phyloP scores from a whole-genome alignment of 2,797 vertebrate species.

The Bradypodion pumilum region DNA sequence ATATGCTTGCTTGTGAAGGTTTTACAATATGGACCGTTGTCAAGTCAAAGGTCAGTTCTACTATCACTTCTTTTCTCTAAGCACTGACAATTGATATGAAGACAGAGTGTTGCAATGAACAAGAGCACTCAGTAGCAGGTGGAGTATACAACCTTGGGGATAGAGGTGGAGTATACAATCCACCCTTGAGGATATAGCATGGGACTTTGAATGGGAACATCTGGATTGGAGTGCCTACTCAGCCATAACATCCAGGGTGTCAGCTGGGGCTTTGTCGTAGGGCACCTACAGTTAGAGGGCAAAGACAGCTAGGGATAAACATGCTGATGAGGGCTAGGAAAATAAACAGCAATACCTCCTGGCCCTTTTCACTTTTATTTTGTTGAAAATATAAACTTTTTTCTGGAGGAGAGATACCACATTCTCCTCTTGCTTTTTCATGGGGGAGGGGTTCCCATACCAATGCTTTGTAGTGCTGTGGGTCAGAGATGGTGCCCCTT shows the following conservation, averaged over 20 bases:
- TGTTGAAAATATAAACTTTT: too few species aligned
- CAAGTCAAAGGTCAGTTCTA: not conserved
- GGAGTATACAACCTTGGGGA: too few species aligned
- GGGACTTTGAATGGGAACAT: not conserved
- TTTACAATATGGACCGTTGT: not conserved
- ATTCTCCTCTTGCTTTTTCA: too few species aligned
- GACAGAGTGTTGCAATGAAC: not conserved
- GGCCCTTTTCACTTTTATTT: not conserved
- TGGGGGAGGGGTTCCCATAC: too few species aligned
- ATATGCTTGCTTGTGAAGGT: not conserved
- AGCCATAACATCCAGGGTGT: not conserved
- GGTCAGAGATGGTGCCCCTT: too few species aligned
- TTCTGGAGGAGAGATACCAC: too few species aligned
- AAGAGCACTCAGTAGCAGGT: not conserved
- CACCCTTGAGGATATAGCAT: not conserved
- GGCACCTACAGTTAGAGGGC: not conserved
- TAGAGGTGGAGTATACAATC: not conserved
- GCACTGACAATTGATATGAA: not conserved
- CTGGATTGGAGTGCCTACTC: not conserved
- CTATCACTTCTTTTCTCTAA: not conserved
- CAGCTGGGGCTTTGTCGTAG: too few species aligned
- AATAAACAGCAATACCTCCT: not conserved
- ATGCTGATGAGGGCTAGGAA: not conserved
- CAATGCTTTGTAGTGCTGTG: too few species aligned
- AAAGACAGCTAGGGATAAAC: not conserved